A percentile compares a stretch with the other conserved stretches of the same genome.
Conservation (phyloP, 2,113 vertebrate genomes). For the Anhinga anhinga region DNA sequence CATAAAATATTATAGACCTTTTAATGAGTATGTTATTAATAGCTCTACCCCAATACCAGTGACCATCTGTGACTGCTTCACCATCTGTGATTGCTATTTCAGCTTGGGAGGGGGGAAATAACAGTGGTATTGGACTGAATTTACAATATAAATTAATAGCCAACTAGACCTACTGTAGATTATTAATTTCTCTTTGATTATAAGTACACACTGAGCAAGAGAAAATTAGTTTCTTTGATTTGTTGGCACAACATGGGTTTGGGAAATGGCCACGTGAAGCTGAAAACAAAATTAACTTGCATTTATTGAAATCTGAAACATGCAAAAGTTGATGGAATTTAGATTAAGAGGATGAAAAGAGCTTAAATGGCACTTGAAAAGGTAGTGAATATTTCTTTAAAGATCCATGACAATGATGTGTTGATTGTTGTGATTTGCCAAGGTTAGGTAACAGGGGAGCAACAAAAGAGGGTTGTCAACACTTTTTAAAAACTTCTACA, state of each 20-base stretch:
- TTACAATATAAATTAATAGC: slow-evolving; percentile 4
- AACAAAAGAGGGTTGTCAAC: background rate
- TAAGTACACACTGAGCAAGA: background rate
- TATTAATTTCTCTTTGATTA: slow-evolving; percentile 43
- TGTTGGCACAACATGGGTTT: slow-evolving; percentile 30
- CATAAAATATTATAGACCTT: background rate
- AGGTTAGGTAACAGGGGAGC: background rate
- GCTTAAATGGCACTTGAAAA: slow-evolving; percentile 6
- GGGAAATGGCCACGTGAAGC: background rate
- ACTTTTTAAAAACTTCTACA: background rate
- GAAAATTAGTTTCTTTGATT: slow-evolving; percentile 45
- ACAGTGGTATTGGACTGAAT: background rate
- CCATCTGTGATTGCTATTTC: slow-evolving; percentile 36
- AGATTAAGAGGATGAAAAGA: background rate
- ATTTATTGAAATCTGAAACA: slow-evolving; percentile 2
- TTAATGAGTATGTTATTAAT: slow-evolving; percentile 26
- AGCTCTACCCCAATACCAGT: background rate
- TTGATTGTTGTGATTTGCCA: background rate
- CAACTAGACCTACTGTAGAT: background rate
- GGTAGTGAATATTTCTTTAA: background rate
- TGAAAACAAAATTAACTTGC: slow-evolving; percentile 12
- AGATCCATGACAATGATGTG: background rate
- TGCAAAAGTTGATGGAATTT: slow-evolving; percentile 9
- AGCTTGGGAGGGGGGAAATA: background rate
- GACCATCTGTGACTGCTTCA: slow-evolving; percentile 27